Percentiles rank a stretch among this genome's conserved stretches.
These are phyloP conservation scores for Drosophila austrosaltans DNA, from an alignment of 2,888 invertebrate genomes.

Conservation along the genomic window DNA sequence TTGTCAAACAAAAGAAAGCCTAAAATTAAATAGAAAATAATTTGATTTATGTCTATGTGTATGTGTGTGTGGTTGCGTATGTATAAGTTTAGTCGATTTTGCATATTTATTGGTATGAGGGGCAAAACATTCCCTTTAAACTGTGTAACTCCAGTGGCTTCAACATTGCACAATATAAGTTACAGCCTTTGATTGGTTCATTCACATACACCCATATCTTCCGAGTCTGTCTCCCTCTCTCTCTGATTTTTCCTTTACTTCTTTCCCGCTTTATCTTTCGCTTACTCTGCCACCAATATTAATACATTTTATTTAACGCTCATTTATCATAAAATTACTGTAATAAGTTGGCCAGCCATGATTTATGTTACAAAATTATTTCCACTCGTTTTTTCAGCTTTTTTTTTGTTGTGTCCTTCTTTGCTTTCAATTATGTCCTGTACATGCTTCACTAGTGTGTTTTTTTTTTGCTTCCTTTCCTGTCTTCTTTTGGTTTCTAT, in stretches of 20 bases:
- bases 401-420: constrained; percentile 8
- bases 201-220: background rate
- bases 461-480: background rate
- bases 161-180: background rate
- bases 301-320: constrained; percentile 50
- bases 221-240: background rate
- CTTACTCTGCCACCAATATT: constrained; percentile 23
- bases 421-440: constrained; percentile 48
- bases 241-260: background rate
- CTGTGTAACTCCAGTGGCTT: background rate
- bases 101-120: constrained; percentile 28
- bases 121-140: background rate
- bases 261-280: constrained; percentile 1
- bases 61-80: constrained; percentile 25
- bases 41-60: constrained; percentile 53
- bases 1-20: constrained; percentile 44
- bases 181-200: background rate
- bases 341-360: constrained; percentile 46
- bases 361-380: constrained; percentile 49
- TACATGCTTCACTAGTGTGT: constrained; percentile 9
- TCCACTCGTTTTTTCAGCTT: constrained; percentile 28
- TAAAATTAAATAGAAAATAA: constrained; percentile 63
- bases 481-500: constrained; percentile 2
- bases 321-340: constrained; percentile 55
- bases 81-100: constrained; percentile 30